Evolutionary conservation across 2,888 invertebrate species (phyloP), one percentile per base, ranked within the genome.

Genomic region (Dryobota labecula): DNA sequence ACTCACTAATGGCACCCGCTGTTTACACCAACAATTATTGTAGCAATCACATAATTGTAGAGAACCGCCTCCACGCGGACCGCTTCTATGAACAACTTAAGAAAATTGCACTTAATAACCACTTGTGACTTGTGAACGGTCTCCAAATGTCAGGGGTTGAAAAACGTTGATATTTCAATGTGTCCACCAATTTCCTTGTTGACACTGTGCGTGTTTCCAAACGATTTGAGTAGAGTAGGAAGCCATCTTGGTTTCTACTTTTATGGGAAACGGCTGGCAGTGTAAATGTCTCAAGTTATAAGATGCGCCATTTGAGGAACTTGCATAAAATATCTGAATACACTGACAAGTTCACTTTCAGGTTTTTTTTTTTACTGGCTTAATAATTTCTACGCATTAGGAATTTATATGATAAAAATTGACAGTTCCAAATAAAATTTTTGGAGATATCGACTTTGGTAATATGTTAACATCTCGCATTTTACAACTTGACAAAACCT

Each of bases 71-170:
- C 24, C 49, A 8, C 58, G 11, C 49, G 9, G 51, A 51, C 70
- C 30, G 51, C 53, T 61, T 54, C 61, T 57, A 27, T 49, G 60
- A 61, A 71, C 15, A 38, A 67, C 63, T 43, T 65, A 20, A 43
- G 62, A 65, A 68, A 76, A 76, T 76, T 74, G 56, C 70, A 73
- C 73, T 51, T 79, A 83, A 82, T 84, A 54, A 67, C 36, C 24
- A 47, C 61, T 61, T 51, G 58, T 9, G 24, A 56, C 49, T 54
- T 63, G 56, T 45, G 47, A 56, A 62, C 33, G 60, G 24, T 20
- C 43, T 53, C 24, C 61, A 76, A 80, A 84, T 80, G 80, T 77
- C 83, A 72, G 30, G 13, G 71, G 67, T 83, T 56, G 24, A 20
- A 43, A 49, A 69, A 36, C 74, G 57, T 67, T 76, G 83, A 70